phyloP scores from a whole-genome alignment of 2,113 vertebrate genomes.

The Amphiprion ocellaris region DNA sequence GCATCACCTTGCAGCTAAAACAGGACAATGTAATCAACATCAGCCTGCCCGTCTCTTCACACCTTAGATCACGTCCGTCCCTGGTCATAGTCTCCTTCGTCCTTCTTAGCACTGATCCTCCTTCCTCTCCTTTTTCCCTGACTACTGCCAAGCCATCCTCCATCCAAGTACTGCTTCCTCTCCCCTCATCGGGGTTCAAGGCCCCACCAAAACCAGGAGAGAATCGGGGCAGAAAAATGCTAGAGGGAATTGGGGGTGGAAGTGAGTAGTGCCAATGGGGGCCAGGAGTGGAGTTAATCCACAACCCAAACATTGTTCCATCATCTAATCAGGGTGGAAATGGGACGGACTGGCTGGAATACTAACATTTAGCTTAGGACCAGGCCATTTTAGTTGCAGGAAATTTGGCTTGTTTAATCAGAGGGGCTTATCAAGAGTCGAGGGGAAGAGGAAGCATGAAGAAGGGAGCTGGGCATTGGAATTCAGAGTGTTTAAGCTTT shows the following conservation, averaged over 20 bases:
- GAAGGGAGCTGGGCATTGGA: conserved; percentile 25
- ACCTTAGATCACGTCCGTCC: conserved; percentile 9
- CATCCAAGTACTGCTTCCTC: conserved; percentile 25
- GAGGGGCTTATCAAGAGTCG: conserved; percentile 54
- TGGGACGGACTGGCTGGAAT: conserved; percentile 63
- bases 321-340: conserved; percentile 73
- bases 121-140: conserved; percentile 16
- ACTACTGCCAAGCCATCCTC: conserved; percentile 11
- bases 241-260: conserved; percentile 35
- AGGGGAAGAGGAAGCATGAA: conserved; percentile 33
- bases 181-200: conserved; percentile 15
- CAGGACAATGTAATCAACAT: conserved; percentile 19
- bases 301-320: conserved; percentile 74
- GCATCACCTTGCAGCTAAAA: conserved; percentile 43
- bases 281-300: conserved; percentile 69
- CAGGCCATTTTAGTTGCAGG: conserved; percentile 50
- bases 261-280: conserved; percentile 45
- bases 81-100: background rate
- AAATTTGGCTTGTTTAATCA: conserved; percentile 68
- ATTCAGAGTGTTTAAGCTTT: conserved; percentile 47
- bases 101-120: background rate
- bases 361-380: conserved; percentile 72
- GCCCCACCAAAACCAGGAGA: conserved; percentile 10
- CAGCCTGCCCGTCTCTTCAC: background rate
- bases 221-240: conserved; percentile 25